These are phyloP conservation scores for Drosophila varians DNA, from an alignment of 1,140 invertebrate species.

Conservation along the genomic window DNA sequence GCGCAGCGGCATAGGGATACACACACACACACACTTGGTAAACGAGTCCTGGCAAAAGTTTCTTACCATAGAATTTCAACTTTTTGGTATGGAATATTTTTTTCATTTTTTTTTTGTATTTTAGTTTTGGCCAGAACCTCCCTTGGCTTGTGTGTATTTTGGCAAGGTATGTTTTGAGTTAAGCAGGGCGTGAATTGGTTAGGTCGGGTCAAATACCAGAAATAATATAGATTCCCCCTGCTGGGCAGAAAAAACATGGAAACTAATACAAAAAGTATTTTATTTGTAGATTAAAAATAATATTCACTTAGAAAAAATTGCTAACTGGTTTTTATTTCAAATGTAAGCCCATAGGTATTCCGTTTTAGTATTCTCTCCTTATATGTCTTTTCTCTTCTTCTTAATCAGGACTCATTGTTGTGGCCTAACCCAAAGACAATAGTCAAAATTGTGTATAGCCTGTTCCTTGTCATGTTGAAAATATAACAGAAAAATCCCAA, in stretches of 20 bases:
- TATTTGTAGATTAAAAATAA: neutral
- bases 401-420: too few relatives aligned
- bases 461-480: neutral
- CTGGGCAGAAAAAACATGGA: neutral
- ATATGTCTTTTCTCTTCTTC: too few relatives aligned
- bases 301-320: too few relatives aligned
- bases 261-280: neutral
- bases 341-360: too few relatives aligned
- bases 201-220: constrained; percentile 1
- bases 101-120: neutral
- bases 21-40: neutral
- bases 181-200: constrained; percentile 3
- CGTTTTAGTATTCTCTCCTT: too few relatives aligned
- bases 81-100: constrained; percentile 25
- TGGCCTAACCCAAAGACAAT: too few relatives aligned
- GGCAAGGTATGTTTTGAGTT: constrained; percentile 21
- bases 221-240: neutral
- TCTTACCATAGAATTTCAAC: constrained; percentile 35
- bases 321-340: too few relatives aligned
- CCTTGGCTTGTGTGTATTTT: constrained; percentile 21
- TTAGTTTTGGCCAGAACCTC: constrained; percentile 12
- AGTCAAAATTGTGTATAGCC: neutral
- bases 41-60: constrained; percentile 39
- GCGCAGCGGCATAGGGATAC: constrained; percentile 22
- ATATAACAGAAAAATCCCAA: neutral